A percentile compares a stretch with the other conserved stretches of the same genome.
Conservation (phyloP, 2,888 invertebrate genomes). For the Conops quadrifasciatus region DNA sequence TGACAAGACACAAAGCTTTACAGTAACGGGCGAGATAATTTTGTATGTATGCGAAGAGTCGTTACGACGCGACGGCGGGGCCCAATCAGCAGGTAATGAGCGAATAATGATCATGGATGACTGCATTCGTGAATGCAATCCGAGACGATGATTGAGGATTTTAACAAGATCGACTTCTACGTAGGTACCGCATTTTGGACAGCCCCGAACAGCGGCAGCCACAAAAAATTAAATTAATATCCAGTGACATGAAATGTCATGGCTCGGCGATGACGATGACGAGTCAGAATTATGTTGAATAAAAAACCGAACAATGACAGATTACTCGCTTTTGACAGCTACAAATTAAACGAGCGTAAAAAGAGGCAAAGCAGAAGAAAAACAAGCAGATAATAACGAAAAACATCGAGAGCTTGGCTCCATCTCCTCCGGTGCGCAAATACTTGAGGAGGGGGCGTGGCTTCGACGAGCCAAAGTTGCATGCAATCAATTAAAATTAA, state of each 20-base stretch:
- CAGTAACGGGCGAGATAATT: slow-evolving; percentile 4
- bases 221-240: slow-evolving; percentile 24
- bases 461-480: slow-evolving; percentile 6
- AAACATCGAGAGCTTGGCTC: no score
- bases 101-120: slow-evolving; percentile 3
- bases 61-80: no score
- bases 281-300: slow-evolving; percentile 9
- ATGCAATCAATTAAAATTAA: slow-evolving; percentile 21
- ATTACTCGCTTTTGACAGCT: slow-evolving; percentile 29
- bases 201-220: background rate
- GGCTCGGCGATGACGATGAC: slow-evolving; percentile 22
- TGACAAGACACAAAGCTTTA: slow-evolving; percentile 12
- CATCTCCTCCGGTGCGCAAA: background rate
- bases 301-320: slow-evolving; percentile 23
- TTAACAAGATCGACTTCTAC: slow-evolving; percentile 7
- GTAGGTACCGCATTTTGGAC: no score
- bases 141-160: slow-evolving; percentile 11
- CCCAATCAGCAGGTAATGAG: slow-evolving; percentile 2
- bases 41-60: background rate
- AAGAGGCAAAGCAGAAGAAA: background rate
- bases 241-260: slow-evolving; percentile 23
- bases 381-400: no score
- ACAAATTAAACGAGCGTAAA: slow-evolving; percentile 25
- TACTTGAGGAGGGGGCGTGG: slow-evolving; percentile 7
- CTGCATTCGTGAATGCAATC: slow-evolving; percentile 1